Conservation (phyloP, 2,888 invertebrate genomes). For the Eumacrocentrus americanus region DNA sequence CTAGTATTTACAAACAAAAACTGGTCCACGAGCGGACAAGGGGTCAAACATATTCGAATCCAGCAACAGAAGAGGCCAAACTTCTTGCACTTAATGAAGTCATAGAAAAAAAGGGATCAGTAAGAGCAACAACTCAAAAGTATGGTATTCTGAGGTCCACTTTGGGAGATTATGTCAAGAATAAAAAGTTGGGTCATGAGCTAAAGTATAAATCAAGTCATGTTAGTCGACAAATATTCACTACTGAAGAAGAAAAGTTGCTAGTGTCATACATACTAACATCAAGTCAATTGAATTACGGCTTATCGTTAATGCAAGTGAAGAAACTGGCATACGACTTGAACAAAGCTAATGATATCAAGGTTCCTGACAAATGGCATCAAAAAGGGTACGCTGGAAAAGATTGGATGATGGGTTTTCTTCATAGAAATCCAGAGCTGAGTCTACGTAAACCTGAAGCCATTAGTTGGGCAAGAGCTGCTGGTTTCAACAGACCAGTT, state of each 20-base stretch:
- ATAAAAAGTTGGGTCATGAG: too few species aligned
- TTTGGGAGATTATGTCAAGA: too few species aligned
- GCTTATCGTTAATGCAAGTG: slow-evolving; percentile 32
- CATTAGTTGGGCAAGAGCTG: slow-evolving; percentile 37
- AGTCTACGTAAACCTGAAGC: slow-evolving; percentile 40
- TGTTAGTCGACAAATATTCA: too few species aligned
- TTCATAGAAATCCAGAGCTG: slow-evolving; percentile 30
- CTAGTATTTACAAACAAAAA: too few species aligned
- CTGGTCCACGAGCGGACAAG: too few species aligned
- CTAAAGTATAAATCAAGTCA: too few species aligned
- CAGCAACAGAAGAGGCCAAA: too few species aligned
- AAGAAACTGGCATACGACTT: slow-evolving; percentile 34
- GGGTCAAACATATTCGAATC: too few species aligned
- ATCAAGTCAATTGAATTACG: slow-evolving; percentile 36
- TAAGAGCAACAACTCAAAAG: too few species aligned
- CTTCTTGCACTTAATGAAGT: too few species aligned
- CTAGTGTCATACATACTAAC: slow-evolving; percentile 21
- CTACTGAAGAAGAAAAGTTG: background rate
- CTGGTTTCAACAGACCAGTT: slow-evolving; percentile 39
- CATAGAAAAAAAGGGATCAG: too few species aligned
- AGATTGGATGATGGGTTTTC: slow-evolving; percentile 34
- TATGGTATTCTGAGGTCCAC: too few species aligned
- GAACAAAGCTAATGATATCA: slow-evolving; percentile 28
- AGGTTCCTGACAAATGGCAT: slow-evolving; percentile 31
- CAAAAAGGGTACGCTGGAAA: slow-evolving; percentile 33